A percentile compares a stretch with the other conserved stretches of the same genome.
phyloP scores from a whole-genome alignment of 1,140 invertebrate genomes.

The Lasioglossum baleicum region DNA sequence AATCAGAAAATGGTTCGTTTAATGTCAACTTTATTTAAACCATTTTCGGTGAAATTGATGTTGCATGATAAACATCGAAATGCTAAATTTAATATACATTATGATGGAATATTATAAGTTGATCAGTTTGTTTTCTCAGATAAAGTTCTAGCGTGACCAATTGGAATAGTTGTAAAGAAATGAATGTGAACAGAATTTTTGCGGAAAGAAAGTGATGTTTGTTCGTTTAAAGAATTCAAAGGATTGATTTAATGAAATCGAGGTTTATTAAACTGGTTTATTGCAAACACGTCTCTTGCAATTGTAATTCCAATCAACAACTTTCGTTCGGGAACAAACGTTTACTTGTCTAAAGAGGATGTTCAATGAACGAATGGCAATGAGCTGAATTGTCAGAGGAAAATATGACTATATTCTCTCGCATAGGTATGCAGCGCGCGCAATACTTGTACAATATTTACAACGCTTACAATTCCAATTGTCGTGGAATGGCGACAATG shows the following conservation, averaged over 20 bases:
- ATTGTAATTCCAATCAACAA: background rate
- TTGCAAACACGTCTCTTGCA: background rate
- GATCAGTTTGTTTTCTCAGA: background rate
- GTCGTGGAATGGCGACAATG: constrained; percentile 24
- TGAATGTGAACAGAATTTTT: no score
- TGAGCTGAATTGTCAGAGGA: constrained; percentile 63
- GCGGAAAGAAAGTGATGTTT: background rate
- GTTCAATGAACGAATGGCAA: constrained; percentile 1
- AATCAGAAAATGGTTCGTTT: no score
- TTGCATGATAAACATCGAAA: background rate
- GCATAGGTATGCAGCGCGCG: constrained; percentile 46
- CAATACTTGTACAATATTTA: constrained; percentile 74
- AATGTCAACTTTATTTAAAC: no score
- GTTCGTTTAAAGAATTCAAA: background rate
- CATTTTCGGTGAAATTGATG: no score
- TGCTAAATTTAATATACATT: background rate
- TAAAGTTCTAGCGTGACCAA: no score
- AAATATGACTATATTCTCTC: constrained; percentile 75
- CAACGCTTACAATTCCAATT: constrained; percentile 55
- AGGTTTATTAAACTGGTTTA: constrained; percentile 18
- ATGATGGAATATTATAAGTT: no score
- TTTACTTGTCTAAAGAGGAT: background rate
- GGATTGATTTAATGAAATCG: background rate
- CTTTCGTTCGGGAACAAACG: background rate
- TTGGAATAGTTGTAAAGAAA: no score